A percentile compares a stretch with the other conserved stretches of the same genome.
Conservation (phyloP, 2,113 vertebrate genomes). For the Bubo bubo region DNA sequence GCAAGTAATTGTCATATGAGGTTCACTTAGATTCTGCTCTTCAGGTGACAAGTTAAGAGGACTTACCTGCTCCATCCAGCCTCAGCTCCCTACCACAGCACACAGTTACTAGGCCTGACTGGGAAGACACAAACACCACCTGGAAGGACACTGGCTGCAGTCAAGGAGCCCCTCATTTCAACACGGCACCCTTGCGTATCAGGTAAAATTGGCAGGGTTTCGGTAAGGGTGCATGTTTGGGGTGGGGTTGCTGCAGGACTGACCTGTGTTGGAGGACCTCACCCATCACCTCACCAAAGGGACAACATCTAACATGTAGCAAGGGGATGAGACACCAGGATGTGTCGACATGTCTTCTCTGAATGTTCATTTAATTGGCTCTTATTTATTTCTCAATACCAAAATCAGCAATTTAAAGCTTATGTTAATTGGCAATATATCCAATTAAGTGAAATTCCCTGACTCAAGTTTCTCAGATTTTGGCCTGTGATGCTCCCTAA, state of each 20-base stretch:
- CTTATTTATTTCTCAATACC: background rate
- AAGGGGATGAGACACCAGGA: background rate
- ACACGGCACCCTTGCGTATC: accelerated
- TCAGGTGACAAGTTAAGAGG: background rate
- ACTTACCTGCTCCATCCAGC: background rate
- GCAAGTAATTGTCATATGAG: background rate
- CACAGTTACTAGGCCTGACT: background rate
- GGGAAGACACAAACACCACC: background rate
- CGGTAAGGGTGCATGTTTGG: background rate
- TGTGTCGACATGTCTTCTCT: background rate
- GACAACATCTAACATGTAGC: background rate
- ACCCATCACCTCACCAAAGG: background rate
- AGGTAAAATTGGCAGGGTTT: background rate
- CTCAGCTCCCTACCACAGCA: background rate
- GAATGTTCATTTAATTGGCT: background rate
- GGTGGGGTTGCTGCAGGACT: too few relatives aligned
- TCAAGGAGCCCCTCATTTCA: background rate
- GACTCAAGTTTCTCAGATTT: background rate
- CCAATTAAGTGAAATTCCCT: background rate
- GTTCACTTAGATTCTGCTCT: background rate
- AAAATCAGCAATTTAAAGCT: background rate
- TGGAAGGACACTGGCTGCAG: background rate
- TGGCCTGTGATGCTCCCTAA: background rate
- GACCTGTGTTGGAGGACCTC: background rate
- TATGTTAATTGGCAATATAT: background rate